Evolutionary conservation across 2,113 vertebrate genomes (phyloP), one percentile per base, ranked within the genome.

Genomic region (Chamaea fasciata): DNA sequence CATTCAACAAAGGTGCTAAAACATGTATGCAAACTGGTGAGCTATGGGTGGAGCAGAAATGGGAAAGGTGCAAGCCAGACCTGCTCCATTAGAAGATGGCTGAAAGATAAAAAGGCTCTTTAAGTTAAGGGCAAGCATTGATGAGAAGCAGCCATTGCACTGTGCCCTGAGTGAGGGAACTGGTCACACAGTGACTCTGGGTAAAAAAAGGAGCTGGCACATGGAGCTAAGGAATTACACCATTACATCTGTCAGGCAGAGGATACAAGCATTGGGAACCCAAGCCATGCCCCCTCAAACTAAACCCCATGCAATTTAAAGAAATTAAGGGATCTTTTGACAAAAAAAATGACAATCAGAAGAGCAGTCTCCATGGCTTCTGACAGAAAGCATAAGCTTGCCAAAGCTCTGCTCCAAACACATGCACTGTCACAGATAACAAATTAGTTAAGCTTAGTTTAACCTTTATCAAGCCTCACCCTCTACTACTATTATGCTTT

Each of bases 31-130:
- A 95, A 94, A 95, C 74, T 94, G 2, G 69, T 68, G 94, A 37
- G 59, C 85, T 57, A 44, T 18, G 89, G 83, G 89, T 84, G 93
- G 50, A 93, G 89, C 87, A 60, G 87, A 93, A 87, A 90, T 71
- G 94, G 95, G 69, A 90, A 85, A 96, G 47, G 92, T 79, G 31
- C 62, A 96, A 98, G 98, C 94, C 89, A 96, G 49, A 87, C 83
- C 90, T 83, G 79, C 78, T 95, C 83, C 85, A 18, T 89, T 74
- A 56, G 50, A 88, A 83, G 73, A 87, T 5, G 65, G 94, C 96
- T 93, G 90, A 82, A 92, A 31, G 74, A 93, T 27, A 94, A 96
- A 85, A 91, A 92, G 42, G 88, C 79, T 90, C n/a, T 88, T 89
- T 52, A 87, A 83, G 83, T 92, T 47, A 94, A 68, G 85, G 92